These are phyloP conservation scores for Thalpophila matura DNA, from an alignment of 2,888 invertebrate species.

Conservation along the genomic window DNA sequence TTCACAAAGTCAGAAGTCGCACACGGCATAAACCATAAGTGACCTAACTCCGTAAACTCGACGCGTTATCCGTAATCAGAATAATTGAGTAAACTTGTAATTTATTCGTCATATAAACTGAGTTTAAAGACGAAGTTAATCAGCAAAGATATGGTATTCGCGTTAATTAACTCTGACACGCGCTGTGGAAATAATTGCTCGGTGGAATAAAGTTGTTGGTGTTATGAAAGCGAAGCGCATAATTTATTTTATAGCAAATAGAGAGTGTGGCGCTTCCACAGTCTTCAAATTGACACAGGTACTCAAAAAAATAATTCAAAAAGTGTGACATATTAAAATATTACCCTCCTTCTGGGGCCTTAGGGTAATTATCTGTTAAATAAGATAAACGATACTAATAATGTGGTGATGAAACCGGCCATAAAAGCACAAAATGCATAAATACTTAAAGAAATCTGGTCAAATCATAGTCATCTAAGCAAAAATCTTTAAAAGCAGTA, in stretches of 20 bases:
- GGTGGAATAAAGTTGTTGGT: constrained; percentile 40
- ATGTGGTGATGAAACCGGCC: no score
- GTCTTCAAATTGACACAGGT: no score
- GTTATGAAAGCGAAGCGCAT: constrained; percentile 29
- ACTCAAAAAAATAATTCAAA: no score
- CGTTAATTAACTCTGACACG: constrained; percentile 78
- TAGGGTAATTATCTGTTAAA: no score
- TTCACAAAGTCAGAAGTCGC: constrained; percentile 10
- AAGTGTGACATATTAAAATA: no score
- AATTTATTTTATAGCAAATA: constrained; percentile 16
- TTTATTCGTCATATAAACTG: constrained; percentile 67
- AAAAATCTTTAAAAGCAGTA: no score
- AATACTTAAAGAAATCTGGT: no score
- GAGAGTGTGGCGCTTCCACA: no score
- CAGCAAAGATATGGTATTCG: constrained; percentile 77
- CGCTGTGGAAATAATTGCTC: constrained; percentile 76
- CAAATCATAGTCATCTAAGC: no score
- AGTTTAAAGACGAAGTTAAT: constrained; percentile 74
- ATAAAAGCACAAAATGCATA: no score
- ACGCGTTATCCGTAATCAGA: constrained; percentile 51
- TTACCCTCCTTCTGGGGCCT: no score
- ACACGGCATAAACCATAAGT: constrained; percentile 15
- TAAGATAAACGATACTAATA: no score
- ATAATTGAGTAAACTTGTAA: constrained; percentile 64
- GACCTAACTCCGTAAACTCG: constrained; percentile 31